Conservation (phyloP, 2,888 invertebrate genomes). For the Synanthedon tipuliformis region DNA sequence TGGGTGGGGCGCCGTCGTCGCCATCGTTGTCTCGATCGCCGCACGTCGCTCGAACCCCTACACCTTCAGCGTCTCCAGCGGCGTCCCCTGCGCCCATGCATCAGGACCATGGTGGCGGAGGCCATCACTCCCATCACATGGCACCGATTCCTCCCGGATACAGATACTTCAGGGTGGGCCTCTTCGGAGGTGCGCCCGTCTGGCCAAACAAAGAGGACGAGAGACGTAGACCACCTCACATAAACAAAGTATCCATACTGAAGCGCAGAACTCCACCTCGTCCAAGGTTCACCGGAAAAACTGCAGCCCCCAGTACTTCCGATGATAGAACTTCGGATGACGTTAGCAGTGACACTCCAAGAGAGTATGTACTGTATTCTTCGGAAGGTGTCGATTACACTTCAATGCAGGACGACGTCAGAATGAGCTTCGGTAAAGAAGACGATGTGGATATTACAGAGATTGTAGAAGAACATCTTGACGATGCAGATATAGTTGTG, state of each 20-base stretch:
- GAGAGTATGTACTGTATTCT: conserved; percentile 74
- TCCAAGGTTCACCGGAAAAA: conserved; percentile 38
- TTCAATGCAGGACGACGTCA: conserved; percentile 60
- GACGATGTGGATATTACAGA: conserved; percentile 43
- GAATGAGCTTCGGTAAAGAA: conserved; percentile 29
- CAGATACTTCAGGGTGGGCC: conserved; percentile 72
- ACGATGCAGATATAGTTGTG: conserved; percentile 74
- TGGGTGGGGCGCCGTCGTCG: conserved; percentile 68
- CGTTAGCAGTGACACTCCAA: conserved; percentile 68
- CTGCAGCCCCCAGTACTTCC: conserved; percentile 23
- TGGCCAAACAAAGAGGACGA: conserved; percentile 65
- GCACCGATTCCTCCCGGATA: conserved; percentile 72
- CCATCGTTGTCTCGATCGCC: conserved; percentile 70
- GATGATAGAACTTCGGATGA: conserved; percentile 16
- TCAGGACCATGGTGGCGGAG: conserved; percentile 36
- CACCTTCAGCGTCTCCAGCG: conserved; percentile 49
- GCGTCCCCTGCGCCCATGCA: conserved; percentile 47
- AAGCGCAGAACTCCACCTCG: conserved; percentile 73
- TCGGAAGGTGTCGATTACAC: conserved; percentile 72
- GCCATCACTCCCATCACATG: conserved; percentile 64
- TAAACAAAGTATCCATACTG: conserved; percentile 71
- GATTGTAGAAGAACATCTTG: conserved; percentile 40
- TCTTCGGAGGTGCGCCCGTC: conserved; percentile 76
- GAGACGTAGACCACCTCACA: conserved; percentile 38
- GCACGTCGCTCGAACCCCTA: conserved; percentile 63